phyloP scores from a whole-genome alignment of 2,113 vertebrate species.

The Mesitornis unicolor region DNA sequence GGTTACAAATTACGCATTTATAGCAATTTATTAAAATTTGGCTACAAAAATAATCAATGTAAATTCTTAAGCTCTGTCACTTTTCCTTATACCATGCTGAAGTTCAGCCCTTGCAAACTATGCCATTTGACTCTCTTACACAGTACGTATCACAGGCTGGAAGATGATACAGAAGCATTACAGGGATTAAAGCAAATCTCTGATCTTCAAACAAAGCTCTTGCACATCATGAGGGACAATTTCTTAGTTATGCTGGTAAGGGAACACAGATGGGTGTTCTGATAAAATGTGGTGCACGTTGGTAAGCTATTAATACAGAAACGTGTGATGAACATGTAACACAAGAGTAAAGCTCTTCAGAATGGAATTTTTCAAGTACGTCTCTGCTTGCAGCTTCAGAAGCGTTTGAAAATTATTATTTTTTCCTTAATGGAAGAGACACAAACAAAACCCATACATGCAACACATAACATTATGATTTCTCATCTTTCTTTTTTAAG shows the following conservation, averaged over 20 bases:
- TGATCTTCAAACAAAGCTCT: neutral
- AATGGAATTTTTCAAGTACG: neutral
- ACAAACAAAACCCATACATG: fast-evolving
- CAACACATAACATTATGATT: neutral
- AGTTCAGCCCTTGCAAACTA: neutral
- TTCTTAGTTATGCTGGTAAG: neutral
- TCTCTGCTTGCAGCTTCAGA: neutral
- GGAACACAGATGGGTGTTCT: neutral
- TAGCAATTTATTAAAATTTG: neutral
- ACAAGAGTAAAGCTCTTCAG: neutral
- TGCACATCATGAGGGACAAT: neutral
- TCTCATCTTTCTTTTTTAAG: neutral
- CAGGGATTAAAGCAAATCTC: neutral
- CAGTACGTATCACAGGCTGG: neutral
- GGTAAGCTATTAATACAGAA: neutral
- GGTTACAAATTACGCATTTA: neutral
- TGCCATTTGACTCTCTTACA: neutral
- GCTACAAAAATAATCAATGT: neutral
- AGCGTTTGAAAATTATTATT: neutral
- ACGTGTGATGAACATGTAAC: fast-evolving
- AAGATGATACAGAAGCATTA: neutral
- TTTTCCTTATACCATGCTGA: neutral
- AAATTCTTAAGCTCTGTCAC: neutral
- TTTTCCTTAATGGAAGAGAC: neutral
- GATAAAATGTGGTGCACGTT: fast-evolving